These are phyloP conservation scores for Cantharis nigra DNA, from an alignment of 2,888 invertebrate genomes.

Conservation along the genomic window DNA sequence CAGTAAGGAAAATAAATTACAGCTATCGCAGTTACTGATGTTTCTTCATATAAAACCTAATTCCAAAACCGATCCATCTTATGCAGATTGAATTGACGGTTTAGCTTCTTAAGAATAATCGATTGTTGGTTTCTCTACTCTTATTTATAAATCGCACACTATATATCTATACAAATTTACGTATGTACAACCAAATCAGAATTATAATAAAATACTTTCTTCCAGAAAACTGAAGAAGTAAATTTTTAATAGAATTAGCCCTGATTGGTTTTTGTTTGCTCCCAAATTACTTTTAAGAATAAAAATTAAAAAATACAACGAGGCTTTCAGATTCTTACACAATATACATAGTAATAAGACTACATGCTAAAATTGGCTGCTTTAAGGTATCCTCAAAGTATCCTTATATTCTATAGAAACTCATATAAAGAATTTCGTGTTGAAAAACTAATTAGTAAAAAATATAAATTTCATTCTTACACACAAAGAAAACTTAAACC, in stretches of 20 bases:
- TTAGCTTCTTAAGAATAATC: constrained; percentile 20
- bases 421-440: not conserved
- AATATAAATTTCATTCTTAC: not conserved
- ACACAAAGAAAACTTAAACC: not conserved
- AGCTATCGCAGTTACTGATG: not conserved
- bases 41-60: constrained; percentile 1
- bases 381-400: not conserved
- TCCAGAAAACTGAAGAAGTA: no score
- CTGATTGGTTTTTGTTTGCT: no score
- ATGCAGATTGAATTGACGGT: constrained; percentile 12
- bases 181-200: not conserved
- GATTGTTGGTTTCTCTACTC: constrained; percentile 13
- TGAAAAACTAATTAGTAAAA: not conserved
- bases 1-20: not conserved
- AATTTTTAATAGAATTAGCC: no score
- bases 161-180: not conserved
- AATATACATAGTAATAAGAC: not conserved
- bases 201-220: not conserved
- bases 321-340: not conserved
- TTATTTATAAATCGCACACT: not conserved
- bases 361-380: not conserved
- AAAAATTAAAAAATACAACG: not conserved
- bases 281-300: not conserved
- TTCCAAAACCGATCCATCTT: not conserved
- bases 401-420: not conserved